Percentiles rank a stretch among this genome's conserved stretches.
phyloP scores from a whole-genome alignment of 64 coral and sea anemone genomes.

The Actinia equina region DNA sequence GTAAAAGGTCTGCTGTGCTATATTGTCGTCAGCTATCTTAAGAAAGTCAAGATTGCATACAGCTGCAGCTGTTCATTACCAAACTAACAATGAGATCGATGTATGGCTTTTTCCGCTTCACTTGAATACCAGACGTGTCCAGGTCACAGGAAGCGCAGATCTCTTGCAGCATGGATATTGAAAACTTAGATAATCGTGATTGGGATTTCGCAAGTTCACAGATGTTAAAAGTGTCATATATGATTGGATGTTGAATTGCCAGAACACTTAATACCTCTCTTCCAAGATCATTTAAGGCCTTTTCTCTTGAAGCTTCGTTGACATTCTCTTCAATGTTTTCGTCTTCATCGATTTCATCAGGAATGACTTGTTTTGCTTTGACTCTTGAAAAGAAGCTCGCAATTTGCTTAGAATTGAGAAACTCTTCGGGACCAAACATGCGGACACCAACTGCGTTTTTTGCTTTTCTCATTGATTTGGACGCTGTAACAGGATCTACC shows the following conservation, averaged over 20 bases:
- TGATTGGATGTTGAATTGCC: conserved; percentile 29
- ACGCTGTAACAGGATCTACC: not conserved
- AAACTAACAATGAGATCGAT: not conserved
- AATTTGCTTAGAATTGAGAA: conserved; percentile 32
- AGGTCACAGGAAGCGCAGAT: conserved; percentile 10
- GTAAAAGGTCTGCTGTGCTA: no score
- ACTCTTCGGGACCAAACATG: conserved; percentile 33
- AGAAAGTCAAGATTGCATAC: not conserved
- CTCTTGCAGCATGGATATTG: conserved; percentile 34
- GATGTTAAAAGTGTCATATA: conserved; percentile 27
- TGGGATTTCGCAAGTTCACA: conserved; percentile 26
- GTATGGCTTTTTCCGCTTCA: conserved; percentile 19
- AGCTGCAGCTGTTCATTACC: not conserved
- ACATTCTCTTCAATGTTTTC: conserved; percentile 4
- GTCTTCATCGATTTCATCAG: conserved; percentile 22
- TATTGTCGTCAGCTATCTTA: not conserved
- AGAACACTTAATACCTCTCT: conserved; percentile 7
- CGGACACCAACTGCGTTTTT: conserved; percentile 13
- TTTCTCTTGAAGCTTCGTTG: conserved; percentile 7
- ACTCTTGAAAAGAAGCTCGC: conserved; percentile 27
- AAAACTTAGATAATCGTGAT: conserved; percentile 24
- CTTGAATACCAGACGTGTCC: conserved; percentile 26
- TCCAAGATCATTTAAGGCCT: not conserved
- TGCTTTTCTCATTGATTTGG: conserved; percentile 26
- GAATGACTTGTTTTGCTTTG: conserved; percentile 9